Conservation (phyloP, 2,797 vertebrate genomes). For the Margarornis squamiger region DNA sequence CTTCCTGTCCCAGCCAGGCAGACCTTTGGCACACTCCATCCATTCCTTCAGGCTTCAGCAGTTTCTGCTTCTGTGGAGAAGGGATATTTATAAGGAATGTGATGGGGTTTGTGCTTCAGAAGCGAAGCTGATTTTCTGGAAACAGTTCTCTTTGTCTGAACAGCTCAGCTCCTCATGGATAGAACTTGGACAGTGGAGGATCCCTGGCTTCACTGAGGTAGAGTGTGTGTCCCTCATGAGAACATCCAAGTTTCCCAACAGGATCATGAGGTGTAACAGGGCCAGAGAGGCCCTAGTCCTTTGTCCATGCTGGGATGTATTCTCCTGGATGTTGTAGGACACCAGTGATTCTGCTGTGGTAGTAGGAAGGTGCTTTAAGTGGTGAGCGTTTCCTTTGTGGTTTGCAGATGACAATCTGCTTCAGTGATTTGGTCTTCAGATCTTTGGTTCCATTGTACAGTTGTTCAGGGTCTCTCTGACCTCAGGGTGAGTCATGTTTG, state of each 20-base stretch:
- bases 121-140: not conserved
- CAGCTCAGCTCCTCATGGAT: not conserved
- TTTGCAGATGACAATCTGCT: not conserved
- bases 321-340: not conserved
- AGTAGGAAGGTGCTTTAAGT: not conserved
- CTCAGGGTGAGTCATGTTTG: not conserved
- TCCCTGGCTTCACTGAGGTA: not conserved
- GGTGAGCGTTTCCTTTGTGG: slow-evolving; percentile 24
- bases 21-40: not conserved
- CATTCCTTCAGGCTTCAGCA: not conserved
- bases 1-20: not conserved
- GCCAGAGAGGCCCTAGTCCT: not conserved
- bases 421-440: not conserved
- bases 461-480: not conserved
- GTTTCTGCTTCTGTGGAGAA: not conserved
- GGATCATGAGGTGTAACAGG: not conserved
- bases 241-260: not conserved
- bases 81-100: not conserved
- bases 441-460: not conserved
- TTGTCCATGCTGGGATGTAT: rapidly evolving
- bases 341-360: not conserved
- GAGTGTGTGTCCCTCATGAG: not conserved
- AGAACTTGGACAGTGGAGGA: not conserved
- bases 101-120: not conserved
- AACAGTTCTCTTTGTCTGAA: not conserved